Evolutionary conservation across 1,140 invertebrate species (phyloP).

Genomic region (Neodiprion fabricii): DNA sequence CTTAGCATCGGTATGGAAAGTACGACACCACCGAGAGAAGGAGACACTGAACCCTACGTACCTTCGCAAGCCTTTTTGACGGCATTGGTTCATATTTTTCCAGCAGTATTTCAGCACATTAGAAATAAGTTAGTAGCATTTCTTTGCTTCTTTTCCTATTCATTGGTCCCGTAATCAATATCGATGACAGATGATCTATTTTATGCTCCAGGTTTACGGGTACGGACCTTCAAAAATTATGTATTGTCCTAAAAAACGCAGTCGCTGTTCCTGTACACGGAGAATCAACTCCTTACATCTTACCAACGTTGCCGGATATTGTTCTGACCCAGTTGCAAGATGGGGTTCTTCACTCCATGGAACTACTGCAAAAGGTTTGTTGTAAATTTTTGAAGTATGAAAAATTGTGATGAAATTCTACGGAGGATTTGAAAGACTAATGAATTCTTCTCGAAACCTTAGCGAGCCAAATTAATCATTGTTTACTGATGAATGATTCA

Average conservation of each 20-base stretch:
- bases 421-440: constrained; percentile 1
- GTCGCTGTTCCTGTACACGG: constrained; percentile 83
- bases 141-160: constrained; percentile 21
- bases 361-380: constrained; percentile 76
- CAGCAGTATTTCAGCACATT: constrained; percentile 90
- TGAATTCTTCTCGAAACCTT: background rate
- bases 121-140: constrained; percentile 71
- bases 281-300: constrained; percentile 81
- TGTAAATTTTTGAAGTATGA: background rate
- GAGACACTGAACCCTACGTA: constrained; percentile 74
- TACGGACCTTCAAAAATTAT: constrained; percentile 81
- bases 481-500: no score
- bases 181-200: background rate
- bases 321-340: constrained; percentile 85
- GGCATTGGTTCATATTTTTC: constrained; percentile 92
- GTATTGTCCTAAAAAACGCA: constrained; percentile 77
- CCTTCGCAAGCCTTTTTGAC: constrained; percentile 93
- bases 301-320: constrained; percentile 76
- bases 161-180: background rate
- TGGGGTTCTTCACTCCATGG: constrained; percentile 80
- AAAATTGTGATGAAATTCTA: no score
- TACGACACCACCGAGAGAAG: constrained; percentile 70
- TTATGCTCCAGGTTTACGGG: constrained; percentile 67
- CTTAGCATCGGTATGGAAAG: constrained; percentile 83
- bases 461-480: no score